A percentile compares a stretch with the other conserved stretches of the same genome.
phyloP scores from a whole-genome alignment of 2,888 invertebrate genomes.

The Brachyptera putata region DNA sequence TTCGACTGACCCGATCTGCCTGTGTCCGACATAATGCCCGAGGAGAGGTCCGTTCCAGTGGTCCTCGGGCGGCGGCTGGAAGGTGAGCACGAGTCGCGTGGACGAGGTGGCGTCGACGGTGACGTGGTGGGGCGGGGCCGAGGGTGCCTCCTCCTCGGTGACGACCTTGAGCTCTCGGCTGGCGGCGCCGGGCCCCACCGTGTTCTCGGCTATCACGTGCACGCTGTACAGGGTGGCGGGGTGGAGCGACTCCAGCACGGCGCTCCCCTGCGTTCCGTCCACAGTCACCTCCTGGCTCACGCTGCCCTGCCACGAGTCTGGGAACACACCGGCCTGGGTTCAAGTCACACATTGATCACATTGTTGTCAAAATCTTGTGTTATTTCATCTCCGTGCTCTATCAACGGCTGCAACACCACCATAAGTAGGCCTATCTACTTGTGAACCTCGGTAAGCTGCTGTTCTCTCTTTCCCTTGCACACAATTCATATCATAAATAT shows the following conservation, averaged over 20 bases:
- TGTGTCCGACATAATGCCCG: constrained; percentile 39
- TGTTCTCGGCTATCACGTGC: constrained; percentile 55
- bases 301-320: constrained; percentile 28
- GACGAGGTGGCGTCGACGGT: constrained; percentile 35
- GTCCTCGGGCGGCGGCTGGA: constrained; percentile 39
- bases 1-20: constrained; percentile 37
- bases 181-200: constrained; percentile 47
- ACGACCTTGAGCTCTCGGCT: constrained; percentile 37
- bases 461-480: too few species aligned
- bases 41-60: constrained; percentile 39
- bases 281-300: constrained; percentile 23
- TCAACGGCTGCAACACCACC: too few species aligned
- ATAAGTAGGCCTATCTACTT: too few species aligned
- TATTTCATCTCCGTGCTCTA: too few species aligned
- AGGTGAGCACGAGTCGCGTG: constrained; percentile 36
- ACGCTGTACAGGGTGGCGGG: constrained; percentile 55
- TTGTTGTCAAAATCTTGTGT: too few species aligned
- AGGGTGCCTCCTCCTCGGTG: constrained; percentile 31
- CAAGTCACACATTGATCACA: too few species aligned
- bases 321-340: too few species aligned
- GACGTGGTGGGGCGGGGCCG: constrained; percentile 36
- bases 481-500: too few species aligned
- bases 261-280: constrained; percentile 37
- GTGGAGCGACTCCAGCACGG: constrained; percentile 51
- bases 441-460: too few species aligned